phyloP scores from a whole-genome alignment of 2,888 invertebrate genomes.

The Scaptomyza caliginosa region DNA sequence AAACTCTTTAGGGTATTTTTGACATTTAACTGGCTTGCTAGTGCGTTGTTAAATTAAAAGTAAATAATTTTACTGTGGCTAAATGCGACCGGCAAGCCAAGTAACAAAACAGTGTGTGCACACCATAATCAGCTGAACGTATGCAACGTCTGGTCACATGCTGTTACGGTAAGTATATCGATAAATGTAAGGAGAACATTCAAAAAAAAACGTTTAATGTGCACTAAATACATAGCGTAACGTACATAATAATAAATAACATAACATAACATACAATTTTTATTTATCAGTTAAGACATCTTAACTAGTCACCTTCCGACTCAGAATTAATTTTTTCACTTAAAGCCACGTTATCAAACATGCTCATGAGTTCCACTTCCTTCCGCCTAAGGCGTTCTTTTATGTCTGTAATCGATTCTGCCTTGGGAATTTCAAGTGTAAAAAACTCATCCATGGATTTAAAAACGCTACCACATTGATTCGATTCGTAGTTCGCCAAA shows the following conservation, averaged over 20 bases:
- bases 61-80: background rate
- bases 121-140: background rate
- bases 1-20: slow-evolving; percentile 10
- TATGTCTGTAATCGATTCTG: slow-evolving; percentile 74
- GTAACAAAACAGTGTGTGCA: slow-evolving; percentile 30
- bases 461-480: slow-evolving; percentile 55
- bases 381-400: slow-evolving; percentile 75
- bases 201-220: background rate
- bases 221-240: background rate
- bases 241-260: no score
- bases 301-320: slow-evolving; percentile 17
- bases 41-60: slow-evolving; percentile 1
- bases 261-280: background rate
- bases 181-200: slow-evolving; percentile 7
- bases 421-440: slow-evolving; percentile 62
- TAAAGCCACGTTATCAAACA: slow-evolving; percentile 69
- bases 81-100: slow-evolving; percentile 36
- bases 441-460: slow-evolving; percentile 78
- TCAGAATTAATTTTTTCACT: slow-evolving; percentile 22
- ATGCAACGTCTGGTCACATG: background rate
- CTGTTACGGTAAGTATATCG: slow-evolving; percentile 15
- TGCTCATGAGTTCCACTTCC: slow-evolving; percentile 75
- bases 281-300: background rate
- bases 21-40: slow-evolving; percentile 30
- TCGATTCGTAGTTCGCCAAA: slow-evolving; percentile 41